A percentile compares a stretch with the other conserved stretches of the same genome.
These are phyloP conservation scores for Perithous albicinctus DNA, from an alignment of 2,888 invertebrate species.

Conservation along the genomic window DNA sequence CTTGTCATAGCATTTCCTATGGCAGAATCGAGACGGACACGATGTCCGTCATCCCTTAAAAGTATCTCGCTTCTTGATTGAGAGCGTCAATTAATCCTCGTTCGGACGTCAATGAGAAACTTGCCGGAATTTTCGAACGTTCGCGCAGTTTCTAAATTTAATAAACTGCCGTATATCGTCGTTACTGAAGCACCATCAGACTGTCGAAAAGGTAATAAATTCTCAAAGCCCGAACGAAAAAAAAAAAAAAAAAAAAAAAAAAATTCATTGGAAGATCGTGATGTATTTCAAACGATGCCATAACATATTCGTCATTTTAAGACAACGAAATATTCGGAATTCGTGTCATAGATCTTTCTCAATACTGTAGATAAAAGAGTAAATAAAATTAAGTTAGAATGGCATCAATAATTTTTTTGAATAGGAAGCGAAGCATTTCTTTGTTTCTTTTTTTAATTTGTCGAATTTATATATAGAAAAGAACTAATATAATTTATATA, in stretches of 20 bases:
- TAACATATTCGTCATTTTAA: background rate
- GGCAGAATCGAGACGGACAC: slow-evolving; percentile 29
- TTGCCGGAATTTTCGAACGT: slow-evolving; percentile 26
- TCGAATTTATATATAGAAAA: too few species aligned
- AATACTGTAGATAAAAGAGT: too few species aligned
- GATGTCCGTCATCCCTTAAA: slow-evolving; percentile 53
- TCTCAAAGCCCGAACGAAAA: background rate
- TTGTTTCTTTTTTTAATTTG: too few species aligned
- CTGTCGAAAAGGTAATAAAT: slow-evolving; percentile 21
- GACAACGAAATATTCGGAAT: background rate
- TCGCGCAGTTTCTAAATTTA: slow-evolving; percentile 28
- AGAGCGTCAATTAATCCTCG: slow-evolving; percentile 70
- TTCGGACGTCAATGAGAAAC: slow-evolving; percentile 63
- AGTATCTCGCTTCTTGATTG: slow-evolving; percentile 59
- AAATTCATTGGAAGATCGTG: slow-evolving; percentile 52
- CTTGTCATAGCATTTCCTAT: slow-evolving; percentile 38
- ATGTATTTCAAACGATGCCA: background rate
- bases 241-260: background rate
- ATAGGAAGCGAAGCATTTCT: too few species aligned
- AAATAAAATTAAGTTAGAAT: too few species aligned
- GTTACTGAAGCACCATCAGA: background rate
- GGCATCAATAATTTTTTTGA: too few species aligned
- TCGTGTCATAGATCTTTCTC: slow-evolving; percentile 45
- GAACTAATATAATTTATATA: too few species aligned
- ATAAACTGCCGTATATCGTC: slow-evolving; percentile 36